These are phyloP conservation scores for Actenoides hombroni DNA, from an alignment of 2,113 vertebrate species.

Conservation along the genomic window DNA sequence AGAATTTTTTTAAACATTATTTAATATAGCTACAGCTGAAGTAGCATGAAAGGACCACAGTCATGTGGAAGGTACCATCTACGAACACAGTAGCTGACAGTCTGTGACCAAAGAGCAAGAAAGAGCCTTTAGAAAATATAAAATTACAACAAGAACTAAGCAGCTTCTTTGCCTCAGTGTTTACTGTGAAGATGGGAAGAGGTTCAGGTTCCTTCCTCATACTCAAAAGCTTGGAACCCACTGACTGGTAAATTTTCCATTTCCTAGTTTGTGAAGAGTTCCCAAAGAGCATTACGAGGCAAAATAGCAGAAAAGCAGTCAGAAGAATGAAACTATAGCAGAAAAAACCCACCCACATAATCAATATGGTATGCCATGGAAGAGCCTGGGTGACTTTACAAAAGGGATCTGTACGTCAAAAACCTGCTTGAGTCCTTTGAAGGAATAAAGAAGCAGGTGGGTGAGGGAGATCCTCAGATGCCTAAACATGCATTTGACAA, in stretches of 20 bases:
- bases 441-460: neutral
- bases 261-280: neutral
- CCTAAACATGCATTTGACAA: neutral
- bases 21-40: neutral
- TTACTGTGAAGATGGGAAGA: neutral
- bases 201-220: neutral
- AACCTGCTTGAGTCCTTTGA: neutral
- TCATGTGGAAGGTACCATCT: neutral
- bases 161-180: neutral
- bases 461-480: neutral
- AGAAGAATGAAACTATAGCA: neutral
- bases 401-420: neutral
- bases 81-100: neutral
- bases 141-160: neutral
- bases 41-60: neutral
- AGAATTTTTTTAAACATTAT: neutral
- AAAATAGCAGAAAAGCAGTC: neutral
- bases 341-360: neutral
- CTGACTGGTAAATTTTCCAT: neutral
- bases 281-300: neutral
- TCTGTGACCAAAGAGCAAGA: neutral
- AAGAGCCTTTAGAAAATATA: neutral
- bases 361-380: neutral
- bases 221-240: neutral
- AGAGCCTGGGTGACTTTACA: neutral